These are phyloP conservation scores for Cylindroiulus punctatus DNA, from an alignment of 2,888 invertebrate genomes.

Conservation along the genomic window DNA sequence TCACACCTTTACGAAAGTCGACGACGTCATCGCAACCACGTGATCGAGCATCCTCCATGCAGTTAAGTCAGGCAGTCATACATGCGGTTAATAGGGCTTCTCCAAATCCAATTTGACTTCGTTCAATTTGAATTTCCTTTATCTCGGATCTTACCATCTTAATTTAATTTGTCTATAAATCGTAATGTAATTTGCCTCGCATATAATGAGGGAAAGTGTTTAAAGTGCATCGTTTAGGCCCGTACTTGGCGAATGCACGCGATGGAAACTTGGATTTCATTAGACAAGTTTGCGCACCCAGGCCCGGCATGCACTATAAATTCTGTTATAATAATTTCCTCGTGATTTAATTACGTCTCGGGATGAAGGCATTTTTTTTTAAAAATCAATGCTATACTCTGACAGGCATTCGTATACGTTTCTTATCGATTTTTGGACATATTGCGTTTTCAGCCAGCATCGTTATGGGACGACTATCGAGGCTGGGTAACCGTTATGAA, in stretches of 20 bases:
- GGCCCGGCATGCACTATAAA: background rate
- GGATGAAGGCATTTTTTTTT: background rate
- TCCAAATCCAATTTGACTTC: slow-evolving; percentile 11
- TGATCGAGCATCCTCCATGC: background rate
- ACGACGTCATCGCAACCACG: background rate
- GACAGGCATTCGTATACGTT: background rate
- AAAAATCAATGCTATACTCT: background rate
- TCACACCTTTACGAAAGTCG: too few species aligned
- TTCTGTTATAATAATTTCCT: background rate
- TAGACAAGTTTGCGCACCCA: background rate
- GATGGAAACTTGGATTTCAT: background rate
- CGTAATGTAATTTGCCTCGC: background rate
- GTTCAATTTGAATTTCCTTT: slow-evolving; percentile 29
- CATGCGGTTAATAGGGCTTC: background rate
- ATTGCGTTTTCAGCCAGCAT: background rate
- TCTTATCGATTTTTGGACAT: slow-evolving; percentile 22
- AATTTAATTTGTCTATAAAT: slow-evolving; percentile 7
- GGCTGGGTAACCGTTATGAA: background rate
- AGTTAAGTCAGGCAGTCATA: background rate
- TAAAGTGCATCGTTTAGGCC: slow-evolving; percentile 20
- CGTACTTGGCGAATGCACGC: background rate
- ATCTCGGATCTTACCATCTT: slow-evolving; percentile 21
- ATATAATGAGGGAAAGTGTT: slow-evolving; percentile 25
- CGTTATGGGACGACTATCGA: background rate
- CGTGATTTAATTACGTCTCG: slow-evolving; percentile 1